Percentiles rank a stretch among this genome's conserved stretches.
Evolutionary conservation across 2,888 invertebrate genomes (phyloP).

Genomic region (Melipona bicolor): DNA sequence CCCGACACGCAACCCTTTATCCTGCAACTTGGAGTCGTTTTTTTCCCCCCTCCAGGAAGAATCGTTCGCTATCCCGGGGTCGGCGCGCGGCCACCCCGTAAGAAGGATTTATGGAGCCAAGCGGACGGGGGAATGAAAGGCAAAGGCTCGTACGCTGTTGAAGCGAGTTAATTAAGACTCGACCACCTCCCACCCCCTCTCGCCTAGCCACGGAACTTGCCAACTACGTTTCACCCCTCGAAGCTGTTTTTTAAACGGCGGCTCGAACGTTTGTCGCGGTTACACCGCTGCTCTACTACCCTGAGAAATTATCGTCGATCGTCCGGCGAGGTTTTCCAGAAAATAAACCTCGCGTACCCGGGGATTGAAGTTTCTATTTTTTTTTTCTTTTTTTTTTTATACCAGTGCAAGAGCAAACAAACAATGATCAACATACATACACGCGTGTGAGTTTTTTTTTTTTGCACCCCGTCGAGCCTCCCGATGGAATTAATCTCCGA

Average conservation of each 20-base stretch:
- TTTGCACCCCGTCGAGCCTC: neutral
- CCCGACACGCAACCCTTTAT: neutral
- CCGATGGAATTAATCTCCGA: conserved; percentile 21
- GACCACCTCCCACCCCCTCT: conserved; percentile 1
- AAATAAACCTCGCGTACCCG: neutral
- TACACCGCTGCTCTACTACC: conserved; percentile 1
- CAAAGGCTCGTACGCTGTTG: conserved; percentile 63
- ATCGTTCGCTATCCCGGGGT: neutral
- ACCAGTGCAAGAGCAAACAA: conserved; percentile 6
- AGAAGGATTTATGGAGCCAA: conserved; percentile 71
- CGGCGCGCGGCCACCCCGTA: conserved; percentile 20
- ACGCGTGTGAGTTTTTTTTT: neutral
- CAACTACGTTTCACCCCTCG: conserved; percentile 52
- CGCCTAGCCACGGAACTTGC: conserved; percentile 35
- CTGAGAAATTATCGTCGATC: conserved; percentile 30
- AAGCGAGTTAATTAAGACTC: conserved; percentile 77
- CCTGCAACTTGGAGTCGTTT: neutral
- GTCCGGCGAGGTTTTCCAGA: conserved; percentile 1
- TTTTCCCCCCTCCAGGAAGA: neutral
- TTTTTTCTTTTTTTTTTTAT: neutral
- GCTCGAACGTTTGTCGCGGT: conserved; percentile 40
- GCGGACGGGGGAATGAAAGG: conserved; percentile 44
- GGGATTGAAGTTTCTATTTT: neutral
- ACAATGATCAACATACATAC: neutral
- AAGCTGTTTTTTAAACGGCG: conserved; percentile 53